Percentiles rank a stretch among this genome's conserved stretches.
These are phyloP conservation scores for Pelodytes ibericus DNA, from an alignment of 2,797 vertebrate species.

Conservation along the genomic window DNA sequence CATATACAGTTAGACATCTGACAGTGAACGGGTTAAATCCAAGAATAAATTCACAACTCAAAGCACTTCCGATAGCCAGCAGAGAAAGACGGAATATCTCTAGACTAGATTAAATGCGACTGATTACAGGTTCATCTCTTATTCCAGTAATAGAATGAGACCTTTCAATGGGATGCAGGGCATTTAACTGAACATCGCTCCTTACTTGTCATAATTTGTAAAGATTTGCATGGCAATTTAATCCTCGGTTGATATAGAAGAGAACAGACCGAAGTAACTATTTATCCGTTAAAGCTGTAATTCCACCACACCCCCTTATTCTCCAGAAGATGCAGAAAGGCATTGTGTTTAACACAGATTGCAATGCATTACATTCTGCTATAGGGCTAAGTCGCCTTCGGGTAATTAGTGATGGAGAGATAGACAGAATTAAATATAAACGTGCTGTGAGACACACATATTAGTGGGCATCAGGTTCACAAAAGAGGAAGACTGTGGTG, in stretches of 20 bases:
- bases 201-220: slow-evolving; percentile 15
- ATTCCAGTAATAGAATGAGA: slow-evolving; percentile 18
- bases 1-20: too few species aligned
- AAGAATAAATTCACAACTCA: neutral
- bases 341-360: too few species aligned
- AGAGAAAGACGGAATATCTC: neutral
- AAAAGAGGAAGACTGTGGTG: too few species aligned
- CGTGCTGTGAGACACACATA: too few species aligned
- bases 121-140: slow-evolving; percentile 7
- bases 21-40: neutral
- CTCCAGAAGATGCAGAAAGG: neutral
- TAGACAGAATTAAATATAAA: too few species aligned
- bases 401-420: too few species aligned
- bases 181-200: slow-evolving; percentile 3
- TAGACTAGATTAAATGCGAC: neutral
- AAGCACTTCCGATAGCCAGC: neutral
- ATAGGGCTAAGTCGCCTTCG: too few species aligned
- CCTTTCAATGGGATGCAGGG: slow-evolving; percentile 1
- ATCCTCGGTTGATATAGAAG: neutral
- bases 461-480: too few species aligned
- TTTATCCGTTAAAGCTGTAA: neutral
- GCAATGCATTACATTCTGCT: too few species aligned
- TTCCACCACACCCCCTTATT: neutral
- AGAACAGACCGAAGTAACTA: neutral
- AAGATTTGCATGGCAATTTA: slow-evolving; percentile 2